Evolutionary conservation across 2,113 vertebrate genomes (phyloP).

Genomic region (Anoura caudifer): DNA sequence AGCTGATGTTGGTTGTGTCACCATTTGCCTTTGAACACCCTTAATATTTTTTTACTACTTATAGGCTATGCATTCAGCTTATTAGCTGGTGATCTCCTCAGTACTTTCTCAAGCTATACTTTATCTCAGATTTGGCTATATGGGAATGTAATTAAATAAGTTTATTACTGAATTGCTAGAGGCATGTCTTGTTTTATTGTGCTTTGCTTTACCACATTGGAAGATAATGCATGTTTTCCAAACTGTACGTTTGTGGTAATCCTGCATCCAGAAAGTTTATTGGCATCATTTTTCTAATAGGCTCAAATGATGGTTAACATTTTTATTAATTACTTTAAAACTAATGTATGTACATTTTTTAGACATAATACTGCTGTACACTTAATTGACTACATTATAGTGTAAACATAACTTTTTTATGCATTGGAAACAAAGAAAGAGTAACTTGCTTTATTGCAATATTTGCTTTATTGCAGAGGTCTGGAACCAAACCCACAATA

Average conservation of each 20-base stretch:
- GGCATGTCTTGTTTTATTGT: not conserved
- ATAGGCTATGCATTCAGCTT: not conserved
- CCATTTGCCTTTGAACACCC: conserved; percentile 57
- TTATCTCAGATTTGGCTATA: not conserved
- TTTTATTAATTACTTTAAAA: too few species aligned
- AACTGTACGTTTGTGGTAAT: too few species aligned
- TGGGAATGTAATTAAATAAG: conserved; percentile 60
- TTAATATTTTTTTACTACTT: conserved; percentile 48
- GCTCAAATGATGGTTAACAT: not conserved
- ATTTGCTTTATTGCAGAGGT: not conserved
- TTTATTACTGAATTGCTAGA: not conserved
- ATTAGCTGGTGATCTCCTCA: conserved; percentile 55
- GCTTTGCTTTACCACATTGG: not conserved
- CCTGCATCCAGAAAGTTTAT: not conserved
- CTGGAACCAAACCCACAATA: not conserved
- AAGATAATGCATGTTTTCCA: not conserved
- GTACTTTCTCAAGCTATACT: not conserved
- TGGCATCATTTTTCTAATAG: not conserved
- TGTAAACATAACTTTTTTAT: not conserved
- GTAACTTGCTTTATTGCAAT: not conserved
- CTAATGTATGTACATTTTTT: not conserved
- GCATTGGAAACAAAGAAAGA: not conserved
- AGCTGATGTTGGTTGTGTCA: not conserved
- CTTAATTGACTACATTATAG: not conserved
- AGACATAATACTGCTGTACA: not conserved